These are phyloP conservation scores for Zeus faber DNA, from an alignment of 2,113 vertebrate species.

Conservation along the genomic window DNA sequence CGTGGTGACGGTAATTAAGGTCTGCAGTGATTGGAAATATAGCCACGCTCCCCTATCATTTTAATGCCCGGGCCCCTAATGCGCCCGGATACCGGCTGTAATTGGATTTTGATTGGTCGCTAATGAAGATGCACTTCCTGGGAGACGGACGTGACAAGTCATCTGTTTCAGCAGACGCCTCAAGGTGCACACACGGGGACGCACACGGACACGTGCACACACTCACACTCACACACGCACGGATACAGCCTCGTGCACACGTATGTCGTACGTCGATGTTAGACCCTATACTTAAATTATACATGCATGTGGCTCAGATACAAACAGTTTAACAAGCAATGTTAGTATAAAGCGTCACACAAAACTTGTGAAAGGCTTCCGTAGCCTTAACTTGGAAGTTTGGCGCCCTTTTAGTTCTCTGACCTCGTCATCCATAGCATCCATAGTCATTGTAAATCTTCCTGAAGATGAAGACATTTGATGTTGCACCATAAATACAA, in stretches of 20 bases:
- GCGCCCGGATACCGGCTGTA: conserved; percentile 71
- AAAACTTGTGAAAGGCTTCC: too few species aligned
- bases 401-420: too few species aligned
- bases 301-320: too few species aligned
- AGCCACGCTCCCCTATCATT: conserved; percentile 67
- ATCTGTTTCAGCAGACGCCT: conserved; percentile 57
- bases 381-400: too few species aligned
- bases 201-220: conserved; percentile 1
- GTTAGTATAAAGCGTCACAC: too few species aligned
- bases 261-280: too few species aligned
- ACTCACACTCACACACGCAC: background rate
- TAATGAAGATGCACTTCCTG: conserved; percentile 78
- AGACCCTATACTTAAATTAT: too few species aligned
- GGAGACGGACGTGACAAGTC: conserved; percentile 68
- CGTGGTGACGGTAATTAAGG: conserved; percentile 73
- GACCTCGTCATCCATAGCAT: too few species aligned
- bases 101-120: conserved; percentile 80
- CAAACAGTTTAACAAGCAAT: too few species aligned
- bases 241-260: background rate
- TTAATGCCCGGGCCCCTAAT: conserved; percentile 73
- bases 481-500: too few species aligned
- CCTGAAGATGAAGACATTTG: too few species aligned
- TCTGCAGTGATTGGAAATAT: conserved; percentile 74
- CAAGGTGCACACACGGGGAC: background rate
- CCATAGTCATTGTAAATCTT: too few species aligned